Conservation (phyloP, 2,888 invertebrate genomes). For the Trichogramma dendrolimi region DNA sequence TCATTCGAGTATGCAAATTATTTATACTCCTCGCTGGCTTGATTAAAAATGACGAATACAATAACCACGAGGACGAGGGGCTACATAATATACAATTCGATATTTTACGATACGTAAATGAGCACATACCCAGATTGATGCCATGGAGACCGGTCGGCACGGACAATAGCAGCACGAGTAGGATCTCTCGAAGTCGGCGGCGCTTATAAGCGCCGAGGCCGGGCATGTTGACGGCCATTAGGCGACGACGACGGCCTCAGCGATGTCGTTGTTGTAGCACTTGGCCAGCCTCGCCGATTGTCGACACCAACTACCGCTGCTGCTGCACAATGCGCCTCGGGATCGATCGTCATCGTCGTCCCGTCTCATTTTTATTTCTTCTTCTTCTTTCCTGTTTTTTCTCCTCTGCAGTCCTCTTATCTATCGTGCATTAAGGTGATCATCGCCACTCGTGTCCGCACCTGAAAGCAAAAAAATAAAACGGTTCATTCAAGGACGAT, state of each 20-base stretch:
- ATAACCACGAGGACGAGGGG: conserved; percentile 5
- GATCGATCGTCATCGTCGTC: too few species aligned
- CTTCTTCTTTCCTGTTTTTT: too few species aligned
- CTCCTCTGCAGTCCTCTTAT: too few species aligned
- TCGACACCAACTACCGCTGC: neutral
- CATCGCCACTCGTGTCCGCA: too few species aligned
- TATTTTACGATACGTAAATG: conserved; percentile 3
- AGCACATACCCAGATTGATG: conserved; percentile 43
- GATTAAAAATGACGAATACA: neutral
- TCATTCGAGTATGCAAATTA: neutral
- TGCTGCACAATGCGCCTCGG: neutral
- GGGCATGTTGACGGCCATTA: conserved; percentile 47
- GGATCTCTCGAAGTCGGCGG: conserved; percentile 40
- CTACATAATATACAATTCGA: neutral
- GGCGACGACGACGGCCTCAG: conserved; percentile 29
- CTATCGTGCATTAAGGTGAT: too few species aligned
- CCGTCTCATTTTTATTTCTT: too few species aligned
- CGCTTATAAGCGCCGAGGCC: conserved; percentile 37
- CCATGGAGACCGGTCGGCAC: conserved; percentile 35
- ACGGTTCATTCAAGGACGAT: too few species aligned
- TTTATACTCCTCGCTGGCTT: neutral
- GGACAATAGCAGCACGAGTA: conserved; percentile 41
- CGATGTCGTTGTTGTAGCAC: conserved; percentile 33
- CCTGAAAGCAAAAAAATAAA: too few species aligned
- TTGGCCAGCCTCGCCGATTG: conserved; percentile 1